These are phyloP conservation scores for Xenentodon cancila DNA, from an alignment of 2,797 vertebrate species.

Conservation along the genomic window DNA sequence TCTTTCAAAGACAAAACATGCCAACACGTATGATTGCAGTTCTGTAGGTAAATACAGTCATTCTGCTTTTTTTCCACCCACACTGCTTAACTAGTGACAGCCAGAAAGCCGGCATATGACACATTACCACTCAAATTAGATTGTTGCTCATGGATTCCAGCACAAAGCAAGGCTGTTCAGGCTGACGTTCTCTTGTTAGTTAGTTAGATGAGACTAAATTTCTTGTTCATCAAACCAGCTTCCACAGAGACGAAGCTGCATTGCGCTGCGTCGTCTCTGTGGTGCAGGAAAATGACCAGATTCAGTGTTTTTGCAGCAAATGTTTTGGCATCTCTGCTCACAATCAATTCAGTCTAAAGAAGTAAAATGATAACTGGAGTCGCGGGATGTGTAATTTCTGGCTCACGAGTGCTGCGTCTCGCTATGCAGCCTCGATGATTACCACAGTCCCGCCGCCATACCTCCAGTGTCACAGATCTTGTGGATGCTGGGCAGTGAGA, in stretches of 20 bases:
- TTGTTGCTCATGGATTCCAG: constrained; percentile 34
- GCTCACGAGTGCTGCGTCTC: constrained; percentile 21
- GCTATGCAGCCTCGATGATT: constrained; percentile 30
- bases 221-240: constrained; percentile 31
- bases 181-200: constrained; percentile 25
- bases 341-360: not conserved
- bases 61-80: constrained; percentile 33
- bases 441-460: constrained; percentile 2
- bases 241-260: constrained; percentile 28
- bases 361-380: not conserved
- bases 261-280: not conserved
- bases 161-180: constrained; percentile 46
- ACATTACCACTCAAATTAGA: constrained; percentile 30
- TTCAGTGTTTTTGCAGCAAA: constrained; percentile 5
- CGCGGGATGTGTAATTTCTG: constrained; percentile 19
- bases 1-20: constrained; percentile 59
- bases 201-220: constrained; percentile 44
- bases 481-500: constrained; percentile 60
- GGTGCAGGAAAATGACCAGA: constrained; percentile 24
- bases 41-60: constrained; percentile 25
- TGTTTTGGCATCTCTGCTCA: not conserved
- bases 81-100: constrained; percentile 38
- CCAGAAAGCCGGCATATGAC: constrained; percentile 47
- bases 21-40: constrained; percentile 30
- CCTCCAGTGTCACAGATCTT: constrained; percentile 36